Evolutionary conservation across 2,113 vertebrate genomes (phyloP), one percentile per base, ranked within the genome.

Genomic region (Phyllostomus hastatus): DNA sequence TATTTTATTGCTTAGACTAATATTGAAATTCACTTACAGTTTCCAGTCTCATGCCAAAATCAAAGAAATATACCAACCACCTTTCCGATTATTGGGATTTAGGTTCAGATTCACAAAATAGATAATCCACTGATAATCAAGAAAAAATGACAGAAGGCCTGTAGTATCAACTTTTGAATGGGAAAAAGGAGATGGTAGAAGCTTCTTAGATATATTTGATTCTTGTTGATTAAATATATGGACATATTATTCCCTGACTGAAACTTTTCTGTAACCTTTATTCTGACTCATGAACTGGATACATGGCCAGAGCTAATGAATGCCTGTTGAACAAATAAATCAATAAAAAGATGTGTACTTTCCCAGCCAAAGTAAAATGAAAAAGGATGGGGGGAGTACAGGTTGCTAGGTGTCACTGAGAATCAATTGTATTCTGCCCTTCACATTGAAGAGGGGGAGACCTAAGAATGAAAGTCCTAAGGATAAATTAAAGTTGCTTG

Each of bases 341-440:
- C 0, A 14, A 75, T 96, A 28, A 93, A 90, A 92, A 38, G 10
- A 90, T 72, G 28, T 79, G 28, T 84, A 70, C 38, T 83, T 91
- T 95, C 61, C 59, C 26, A 91, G 50, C 67, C 24, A 50, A 91
- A 84, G 33, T 95, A 93, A 97, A 97, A 84, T 80, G 70, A 89
- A 91, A 95, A 84, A 26, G 38, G 31, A 9, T 15, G 7, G 24
- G 52, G 16, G 2, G 5, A 66, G 6, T 90, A 11, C 79, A 91
- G 70, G 26, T 95, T 73, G 38, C 79, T 86, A 64, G 33, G n/a
- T 52, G 24, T 91, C 96, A 76, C 81, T 81, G 38, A 57, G 41
- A 90, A 85, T 88, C 54, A 94, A 10, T 81, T 93, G 14, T 85
- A n/a, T 28, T 79, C 41, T 95, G 75, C 59, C 46, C 48, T 93